These are phyloP conservation scores for Drosophila kikkawai DNA, from an alignment of 1,140 invertebrate genomes.

Conservation along the genomic window DNA sequence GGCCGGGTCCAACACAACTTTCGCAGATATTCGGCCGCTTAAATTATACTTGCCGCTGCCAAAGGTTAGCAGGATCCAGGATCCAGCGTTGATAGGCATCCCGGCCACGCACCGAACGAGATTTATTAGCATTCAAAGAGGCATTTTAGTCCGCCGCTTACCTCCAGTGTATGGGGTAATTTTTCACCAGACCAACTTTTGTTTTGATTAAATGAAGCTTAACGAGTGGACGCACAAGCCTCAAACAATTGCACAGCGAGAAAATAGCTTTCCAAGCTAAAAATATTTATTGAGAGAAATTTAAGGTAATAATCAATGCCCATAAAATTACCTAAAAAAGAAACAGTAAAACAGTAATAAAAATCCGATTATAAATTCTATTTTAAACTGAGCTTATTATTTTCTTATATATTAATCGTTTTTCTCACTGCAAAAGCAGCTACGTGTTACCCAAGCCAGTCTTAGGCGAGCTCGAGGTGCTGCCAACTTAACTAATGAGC, in stretches of 20 bases:
- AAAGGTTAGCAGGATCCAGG: constrained; percentile 52
- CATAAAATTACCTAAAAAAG: no score
- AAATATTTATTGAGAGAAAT: no score
- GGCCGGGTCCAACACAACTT: constrained; percentile 33
- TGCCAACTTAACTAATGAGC: constrained; percentile 82
- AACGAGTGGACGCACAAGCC: constrained; percentile 63
- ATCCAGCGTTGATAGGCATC: constrained; percentile 55
- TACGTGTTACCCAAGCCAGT: constrained; percentile 27
- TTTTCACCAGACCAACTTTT: constrained; percentile 77
- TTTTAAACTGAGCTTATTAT: no score
- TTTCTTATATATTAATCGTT: neutral
- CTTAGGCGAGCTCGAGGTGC: constrained; percentile 29
- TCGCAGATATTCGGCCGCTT: constrained; percentile 45
- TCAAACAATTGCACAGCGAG: constrained; percentile 24
- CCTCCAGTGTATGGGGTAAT: constrained; percentile 59
- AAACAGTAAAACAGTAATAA: no score
- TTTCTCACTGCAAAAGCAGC: constrained; percentile 5
- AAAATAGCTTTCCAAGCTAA: neutral
- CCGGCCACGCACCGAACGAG: constrained; percentile 57
- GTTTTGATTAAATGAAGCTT: constrained; percentile 85
- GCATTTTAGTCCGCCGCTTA: constrained; percentile 67
- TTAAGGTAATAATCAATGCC: no score
- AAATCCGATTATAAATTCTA: neutral
- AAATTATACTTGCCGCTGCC: constrained; percentile 60
- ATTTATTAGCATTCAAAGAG: constrained; percentile 84